phyloP scores from a whole-genome alignment of 2,888 invertebrate species.

The Pseudococcus longispinus region DNA sequence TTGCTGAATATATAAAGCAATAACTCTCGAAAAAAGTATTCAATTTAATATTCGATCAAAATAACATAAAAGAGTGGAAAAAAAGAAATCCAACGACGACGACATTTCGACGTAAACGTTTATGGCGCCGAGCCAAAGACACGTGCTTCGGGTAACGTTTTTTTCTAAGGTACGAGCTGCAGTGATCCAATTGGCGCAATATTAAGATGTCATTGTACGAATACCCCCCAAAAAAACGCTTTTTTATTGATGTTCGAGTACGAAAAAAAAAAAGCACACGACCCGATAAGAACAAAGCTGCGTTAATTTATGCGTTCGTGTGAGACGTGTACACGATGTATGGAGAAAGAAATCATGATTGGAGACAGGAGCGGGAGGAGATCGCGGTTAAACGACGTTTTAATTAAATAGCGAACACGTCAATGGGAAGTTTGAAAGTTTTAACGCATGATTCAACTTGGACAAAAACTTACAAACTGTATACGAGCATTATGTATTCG shows the following conservation, averaged over 20 bases:
- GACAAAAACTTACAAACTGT: conserved; percentile 3
- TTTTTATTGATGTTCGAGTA: neutral
- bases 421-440: neutral
- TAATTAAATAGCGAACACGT: neutral
- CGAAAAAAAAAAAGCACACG: neutral
- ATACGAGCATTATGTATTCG: neutral
- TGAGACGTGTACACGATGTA: neutral
- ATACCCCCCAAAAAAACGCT: neutral
- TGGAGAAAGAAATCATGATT: neutral
- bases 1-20: neutral
- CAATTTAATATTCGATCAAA: conserved; percentile 18
- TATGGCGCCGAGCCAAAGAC: conserved; percentile 8
- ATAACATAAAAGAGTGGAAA: neutral
- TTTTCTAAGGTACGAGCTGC: neutral
- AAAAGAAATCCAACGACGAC: neutral
- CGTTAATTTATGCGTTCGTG: neutral
- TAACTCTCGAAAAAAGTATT: neutral
- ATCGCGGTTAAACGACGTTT: neutral
- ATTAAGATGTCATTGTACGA: neutral
- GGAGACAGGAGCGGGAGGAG: neutral
- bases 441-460: conserved; percentile 3
- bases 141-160: neutral
- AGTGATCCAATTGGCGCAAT: neutral
- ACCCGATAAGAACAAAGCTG: neutral
- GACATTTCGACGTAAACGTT: conserved; percentile 22